A percentile compares a stretch with the other conserved stretches of the same genome.
Evolutionary conservation across 2,113 vertebrate genomes (phyloP).

Genomic region (Hirundichthys speculiger): DNA sequence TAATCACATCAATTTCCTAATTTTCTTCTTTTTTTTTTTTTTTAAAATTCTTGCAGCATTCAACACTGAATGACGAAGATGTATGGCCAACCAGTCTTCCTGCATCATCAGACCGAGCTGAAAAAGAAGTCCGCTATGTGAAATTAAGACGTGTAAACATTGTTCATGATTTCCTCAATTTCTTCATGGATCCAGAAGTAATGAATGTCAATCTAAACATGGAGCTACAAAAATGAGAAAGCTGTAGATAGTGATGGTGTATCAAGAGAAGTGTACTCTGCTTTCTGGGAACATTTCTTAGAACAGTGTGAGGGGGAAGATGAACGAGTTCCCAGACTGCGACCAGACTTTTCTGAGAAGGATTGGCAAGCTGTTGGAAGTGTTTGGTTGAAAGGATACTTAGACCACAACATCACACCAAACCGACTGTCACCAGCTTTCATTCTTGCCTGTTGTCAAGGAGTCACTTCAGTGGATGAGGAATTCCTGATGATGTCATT

Average conservation of each 20-base stretch:
- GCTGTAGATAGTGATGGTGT: neutral
- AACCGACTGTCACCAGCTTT: no score
- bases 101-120: neutral
- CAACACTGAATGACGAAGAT: neutral
- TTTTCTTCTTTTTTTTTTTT: neutral
- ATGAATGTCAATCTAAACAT: neutral
- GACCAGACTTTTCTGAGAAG: constrained; percentile 23
- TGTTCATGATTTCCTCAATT: neutral
- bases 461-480: no score
- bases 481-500: no score
- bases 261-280: neutral
- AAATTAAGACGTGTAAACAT: neutral
- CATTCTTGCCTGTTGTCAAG: no score
- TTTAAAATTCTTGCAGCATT: neutral
- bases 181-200: neutral
- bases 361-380: constrained; percentile 36
- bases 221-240: neutral
- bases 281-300: constrained; percentile 2
- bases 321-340: constrained; percentile 1
- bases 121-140: neutral
- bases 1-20: neutral
- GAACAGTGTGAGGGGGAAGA: neutral
- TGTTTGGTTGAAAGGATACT: no score
- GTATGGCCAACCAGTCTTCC: neutral
- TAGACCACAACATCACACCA: no score